These are phyloP conservation scores for Drosophila burlai DNA, from an alignment of 1,140 invertebrate genomes.

Conservation along the genomic window DNA sequence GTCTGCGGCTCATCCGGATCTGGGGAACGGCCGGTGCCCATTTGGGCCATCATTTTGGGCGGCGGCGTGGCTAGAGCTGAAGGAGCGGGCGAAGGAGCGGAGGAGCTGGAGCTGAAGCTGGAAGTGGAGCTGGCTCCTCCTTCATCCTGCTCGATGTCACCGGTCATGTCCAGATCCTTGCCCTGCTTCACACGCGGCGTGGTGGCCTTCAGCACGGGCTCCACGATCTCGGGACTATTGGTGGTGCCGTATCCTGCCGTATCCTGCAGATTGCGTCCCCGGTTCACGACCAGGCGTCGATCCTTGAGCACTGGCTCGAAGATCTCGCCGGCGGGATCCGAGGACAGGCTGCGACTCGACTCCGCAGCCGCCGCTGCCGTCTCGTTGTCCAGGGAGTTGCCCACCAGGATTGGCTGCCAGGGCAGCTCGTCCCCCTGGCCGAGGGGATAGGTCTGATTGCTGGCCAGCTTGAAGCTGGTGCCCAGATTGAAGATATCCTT, in stretches of 20 bases:
- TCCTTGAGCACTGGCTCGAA: conserved; percentile 82
- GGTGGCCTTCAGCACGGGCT: conserved; percentile 89
- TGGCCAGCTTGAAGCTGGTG: conserved; percentile 75
- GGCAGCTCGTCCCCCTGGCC: conserved; percentile 83
- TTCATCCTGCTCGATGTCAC: conserved; percentile 2
- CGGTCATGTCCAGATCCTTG: conserved; percentile 76
- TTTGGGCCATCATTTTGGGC: conserved; percentile 63
- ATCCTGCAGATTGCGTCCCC: conserved; percentile 79
- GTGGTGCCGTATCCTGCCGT: conserved; percentile 40
- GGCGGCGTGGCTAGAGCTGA: background rate
- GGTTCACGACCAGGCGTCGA: conserved; percentile 50
- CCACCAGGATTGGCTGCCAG: conserved; percentile 85
- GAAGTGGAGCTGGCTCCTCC: conserved; percentile 5
- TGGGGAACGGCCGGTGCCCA: conserved; percentile 20
- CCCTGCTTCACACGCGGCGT: conserved; percentile 86
- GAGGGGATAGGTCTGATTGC: conserved; percentile 71
- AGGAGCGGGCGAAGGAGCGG: background rate
- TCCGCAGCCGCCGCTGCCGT: conserved; percentile 85
- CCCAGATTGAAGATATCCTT: conserved; percentile 81
- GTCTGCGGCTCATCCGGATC: conserved; percentile 86
- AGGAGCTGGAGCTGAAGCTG: conserved; percentile 5
- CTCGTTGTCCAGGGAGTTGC: conserved; percentile 86
- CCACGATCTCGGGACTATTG: conserved; percentile 87
- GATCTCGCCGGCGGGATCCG: conserved; percentile 85
- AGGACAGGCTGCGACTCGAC: conserved; percentile 87